These are phyloP conservation scores for Laspeyria flexula DNA, from an alignment of 2,888 invertebrate genomes.

Conservation along the genomic window DNA sequence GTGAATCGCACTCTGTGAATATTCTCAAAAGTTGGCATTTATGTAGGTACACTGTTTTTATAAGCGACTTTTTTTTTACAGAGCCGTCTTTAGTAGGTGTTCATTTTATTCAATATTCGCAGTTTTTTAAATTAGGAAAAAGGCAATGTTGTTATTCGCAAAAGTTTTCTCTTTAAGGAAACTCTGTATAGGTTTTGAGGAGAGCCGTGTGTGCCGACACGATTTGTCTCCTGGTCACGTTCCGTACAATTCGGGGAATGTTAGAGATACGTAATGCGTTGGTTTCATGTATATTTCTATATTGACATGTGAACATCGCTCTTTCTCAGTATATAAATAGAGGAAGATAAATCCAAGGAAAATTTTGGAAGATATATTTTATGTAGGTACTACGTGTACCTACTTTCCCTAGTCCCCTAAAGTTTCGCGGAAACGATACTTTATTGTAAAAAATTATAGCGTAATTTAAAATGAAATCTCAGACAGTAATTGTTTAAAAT, in stretches of 20 bases:
- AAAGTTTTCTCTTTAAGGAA: constrained; percentile 58
- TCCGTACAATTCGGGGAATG: constrained; percentile 62
- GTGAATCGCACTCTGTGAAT: constrained; percentile 23
- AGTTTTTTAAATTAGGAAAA: constrained; percentile 19
- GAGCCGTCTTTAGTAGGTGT: constrained; percentile 2
- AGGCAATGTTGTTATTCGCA: constrained; percentile 29
- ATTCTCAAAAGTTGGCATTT: constrained; percentile 33
- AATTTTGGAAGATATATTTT: constrained; percentile 8
- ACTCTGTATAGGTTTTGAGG: constrained; percentile 58
- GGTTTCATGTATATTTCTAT: constrained; percentile 62
- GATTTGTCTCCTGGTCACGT: constrained; percentile 70
- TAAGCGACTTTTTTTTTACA: constrained; percentile 30
- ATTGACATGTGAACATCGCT: constrained; percentile 50
- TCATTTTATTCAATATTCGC: constrained; percentile 13
- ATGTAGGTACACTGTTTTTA: constrained; percentile 28
- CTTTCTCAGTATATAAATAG: constrained; percentile 31
- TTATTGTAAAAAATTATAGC: constrained; percentile 14
- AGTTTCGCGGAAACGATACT: neutral
- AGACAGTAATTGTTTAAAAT: constrained; percentile 48
- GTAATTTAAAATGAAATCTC: constrained; percentile 43
- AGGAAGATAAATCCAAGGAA: constrained; percentile 4
- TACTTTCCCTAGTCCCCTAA: neutral
- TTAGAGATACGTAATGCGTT: constrained; percentile 63
- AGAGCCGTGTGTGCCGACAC: constrained; percentile 56
- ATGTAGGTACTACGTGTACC: neutral